A percentile compares a stretch with the other conserved stretches of the same genome.
These are phyloP conservation scores for Eupleurogrammus muticus DNA, from an alignment of 2,797 vertebrate genomes.

Conservation along the genomic window DNA sequence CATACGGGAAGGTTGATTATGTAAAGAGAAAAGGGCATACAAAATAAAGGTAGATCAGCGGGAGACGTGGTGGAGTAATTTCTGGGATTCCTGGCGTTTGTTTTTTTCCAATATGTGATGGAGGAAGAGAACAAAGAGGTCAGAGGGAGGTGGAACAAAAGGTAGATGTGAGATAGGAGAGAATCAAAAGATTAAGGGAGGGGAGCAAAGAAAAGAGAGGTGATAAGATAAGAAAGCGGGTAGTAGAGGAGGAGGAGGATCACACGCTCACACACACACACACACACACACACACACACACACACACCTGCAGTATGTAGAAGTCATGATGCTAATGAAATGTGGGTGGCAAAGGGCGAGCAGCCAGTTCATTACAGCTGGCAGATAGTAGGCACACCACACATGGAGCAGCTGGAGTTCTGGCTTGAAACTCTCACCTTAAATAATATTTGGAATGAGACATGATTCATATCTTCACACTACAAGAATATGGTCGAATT, in stretches of 20 bases:
- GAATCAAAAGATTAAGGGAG: conserved; percentile 23
- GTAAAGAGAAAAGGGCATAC: conserved; percentile 14
- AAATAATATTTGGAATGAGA: conserved; percentile 30
- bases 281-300: conserved; percentile 9
- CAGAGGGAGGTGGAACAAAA: conserved; percentile 40
- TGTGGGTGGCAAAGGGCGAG: conserved; percentile 41
- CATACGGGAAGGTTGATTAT: conserved; percentile 4
- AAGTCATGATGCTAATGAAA: conserved; percentile 66
- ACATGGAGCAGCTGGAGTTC: conserved; percentile 59
- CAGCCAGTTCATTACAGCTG: conserved; percentile 63
- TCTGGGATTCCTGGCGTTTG: conserved; percentile 44
- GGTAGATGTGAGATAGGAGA: conserved; percentile 24
- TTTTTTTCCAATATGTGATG: conserved; percentile 21
- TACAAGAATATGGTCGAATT: conserved; percentile 5
- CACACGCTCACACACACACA: conserved; percentile 29
- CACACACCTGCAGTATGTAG: background rate
- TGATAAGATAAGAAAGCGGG: conserved; percentile 30
- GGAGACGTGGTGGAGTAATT: conserved; percentile 36
- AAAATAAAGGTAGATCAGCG: conserved; percentile 9
- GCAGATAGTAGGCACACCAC: conserved; percentile 52
- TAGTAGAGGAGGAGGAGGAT: conserved; percentile 25
- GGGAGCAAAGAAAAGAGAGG: conserved; percentile 9
- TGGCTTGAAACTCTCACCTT: conserved; percentile 36
- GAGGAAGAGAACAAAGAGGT: conserved; percentile 47
- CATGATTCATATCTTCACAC: conserved; percentile 31